Conservation (phyloP, 2,797 vertebrate genomes). For the Siniperca scherzeri region DNA sequence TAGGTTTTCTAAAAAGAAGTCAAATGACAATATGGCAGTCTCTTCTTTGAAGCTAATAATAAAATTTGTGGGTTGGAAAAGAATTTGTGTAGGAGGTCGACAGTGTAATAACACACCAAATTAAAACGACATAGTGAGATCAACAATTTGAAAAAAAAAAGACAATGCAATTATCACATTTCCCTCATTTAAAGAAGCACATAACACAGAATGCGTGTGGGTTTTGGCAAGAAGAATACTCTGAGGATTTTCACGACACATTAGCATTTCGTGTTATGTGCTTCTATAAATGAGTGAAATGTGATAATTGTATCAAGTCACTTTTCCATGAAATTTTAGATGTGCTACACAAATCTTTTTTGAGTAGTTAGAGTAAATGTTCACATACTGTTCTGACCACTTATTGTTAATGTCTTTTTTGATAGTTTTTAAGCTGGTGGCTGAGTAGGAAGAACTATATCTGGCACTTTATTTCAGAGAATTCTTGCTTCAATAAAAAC, state of each 20-base stretch:
- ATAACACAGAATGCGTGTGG: conserved; percentile 11
- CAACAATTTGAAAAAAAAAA: not conserved
- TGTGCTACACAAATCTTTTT: not conserved
- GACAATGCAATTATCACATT: conserved; percentile 46
- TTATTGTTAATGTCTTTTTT: not conserved
- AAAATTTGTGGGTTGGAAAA: conserved; percentile 2
- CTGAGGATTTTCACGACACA: conserved; percentile 18
- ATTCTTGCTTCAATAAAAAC: conserved; percentile 2
- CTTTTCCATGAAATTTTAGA: not conserved
- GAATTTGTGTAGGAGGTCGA: not conserved
- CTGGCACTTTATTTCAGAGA: not conserved
- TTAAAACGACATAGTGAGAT: not conserved
- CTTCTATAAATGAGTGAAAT: conserved; percentile 39
- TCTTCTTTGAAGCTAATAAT: conserved; percentile 5
- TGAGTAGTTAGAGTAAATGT: not conserved
- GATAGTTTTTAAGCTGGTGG: not conserved
- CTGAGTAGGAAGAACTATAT: not conserved
- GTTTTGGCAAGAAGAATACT: conserved; percentile 33
- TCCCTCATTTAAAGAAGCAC: conserved; percentile 15
- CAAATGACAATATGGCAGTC: not conserved
- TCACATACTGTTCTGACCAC: not conserved
- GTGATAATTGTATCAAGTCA: conserved; percentile 31
- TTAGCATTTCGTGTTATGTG: conserved; percentile 14
- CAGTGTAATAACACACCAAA: conserved; percentile 9
- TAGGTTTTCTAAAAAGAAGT: not conserved